Base-by-base conservation (phyloP, 2,113 vertebrate genomes). In the Gambusia affinis region DNA sequence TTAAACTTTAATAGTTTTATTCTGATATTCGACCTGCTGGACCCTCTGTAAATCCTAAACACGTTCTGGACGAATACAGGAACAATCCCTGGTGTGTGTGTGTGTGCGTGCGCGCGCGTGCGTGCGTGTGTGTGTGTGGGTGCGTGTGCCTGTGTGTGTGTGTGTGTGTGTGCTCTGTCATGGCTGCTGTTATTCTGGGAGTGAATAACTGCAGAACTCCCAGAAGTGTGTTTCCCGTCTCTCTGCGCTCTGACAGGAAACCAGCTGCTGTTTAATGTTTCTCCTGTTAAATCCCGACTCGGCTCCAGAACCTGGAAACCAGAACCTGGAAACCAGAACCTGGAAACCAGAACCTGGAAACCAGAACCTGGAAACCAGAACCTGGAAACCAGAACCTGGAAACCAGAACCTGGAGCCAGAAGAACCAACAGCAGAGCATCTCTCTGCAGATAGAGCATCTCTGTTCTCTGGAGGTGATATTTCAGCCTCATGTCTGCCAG, bases 221-320 rank as follows among this genome's bases (percentile, higher is more conserved):
- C 30, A 30, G 3, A 30, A 30, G 8, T 35, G 35, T 35, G 35
- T 35, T 83, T 30, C 82, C 78, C 10, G 1, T 3, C 67, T 39
- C 67, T 31, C 7, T 64, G 67, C 78, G 29, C 80, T 73, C 78
- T 78, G 70, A 67, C 83, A 78, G 83, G 75, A 77, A 51, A 85
- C 77, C 79, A 85, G 87, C 77, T 87, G 78, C 77, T 69, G 77
- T 74, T 83, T 64, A 63, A 78, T 4, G 22, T 27, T 61, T 33
- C 47, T 67, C 37, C 70, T 30, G 51, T 54, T 54, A 10, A 54
- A 24, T 54, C 51, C 51, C 19, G 35, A 24, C n/a, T 33, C 39
- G 44, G 69, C n/a, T n/a, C n/a, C n/a, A n/a, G n/a, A n/a, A n/a
- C n/a, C n/a, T n/a, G n/a, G n/a, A n/a, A n/a, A n/a, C n/a, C n/a